phyloP scores from a whole-genome alignment of 2,797 vertebrate genomes.

The Prionace glauca region DNA sequence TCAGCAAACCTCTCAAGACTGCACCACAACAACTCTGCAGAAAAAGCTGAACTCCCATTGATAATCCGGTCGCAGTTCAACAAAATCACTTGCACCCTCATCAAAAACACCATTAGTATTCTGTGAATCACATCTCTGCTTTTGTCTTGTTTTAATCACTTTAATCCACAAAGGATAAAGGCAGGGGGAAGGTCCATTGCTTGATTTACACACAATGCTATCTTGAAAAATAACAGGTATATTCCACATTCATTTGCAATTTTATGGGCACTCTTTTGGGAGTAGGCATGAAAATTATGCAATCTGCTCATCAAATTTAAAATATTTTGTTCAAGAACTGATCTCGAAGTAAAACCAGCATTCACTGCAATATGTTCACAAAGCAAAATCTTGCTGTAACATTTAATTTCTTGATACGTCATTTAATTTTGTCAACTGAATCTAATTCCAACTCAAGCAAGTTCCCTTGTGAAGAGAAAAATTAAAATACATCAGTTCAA shows the following conservation, averaged over 20 bases:
- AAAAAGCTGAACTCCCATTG: background rate
- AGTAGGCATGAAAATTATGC: background rate
- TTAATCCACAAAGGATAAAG: background rate
- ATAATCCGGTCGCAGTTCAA: background rate
- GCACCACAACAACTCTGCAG: background rate
- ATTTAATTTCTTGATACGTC: background rate
- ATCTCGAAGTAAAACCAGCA: background rate
- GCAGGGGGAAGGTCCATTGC: background rate
- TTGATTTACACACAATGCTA: background rate
- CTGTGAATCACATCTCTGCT: background rate
- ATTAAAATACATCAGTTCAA: background rate
- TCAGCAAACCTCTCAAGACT: background rate
- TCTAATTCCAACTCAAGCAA: background rate
- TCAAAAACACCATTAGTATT: conserved; percentile 27
- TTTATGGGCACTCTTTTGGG: background rate
- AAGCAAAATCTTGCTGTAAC: background rate
- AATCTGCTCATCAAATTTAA: background rate
- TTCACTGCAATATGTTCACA: background rate
- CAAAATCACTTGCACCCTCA: conserved; percentile 36
- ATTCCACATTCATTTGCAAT: background rate
- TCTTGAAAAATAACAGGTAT: background rate
- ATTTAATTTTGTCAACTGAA: background rate
- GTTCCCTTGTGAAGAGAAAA: background rate
- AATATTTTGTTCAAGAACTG: background rate
- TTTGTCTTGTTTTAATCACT: background rate